Base-by-base conservation (phyloP, 2,888 invertebrate genomes). In the Agrotis segetum region DNA sequence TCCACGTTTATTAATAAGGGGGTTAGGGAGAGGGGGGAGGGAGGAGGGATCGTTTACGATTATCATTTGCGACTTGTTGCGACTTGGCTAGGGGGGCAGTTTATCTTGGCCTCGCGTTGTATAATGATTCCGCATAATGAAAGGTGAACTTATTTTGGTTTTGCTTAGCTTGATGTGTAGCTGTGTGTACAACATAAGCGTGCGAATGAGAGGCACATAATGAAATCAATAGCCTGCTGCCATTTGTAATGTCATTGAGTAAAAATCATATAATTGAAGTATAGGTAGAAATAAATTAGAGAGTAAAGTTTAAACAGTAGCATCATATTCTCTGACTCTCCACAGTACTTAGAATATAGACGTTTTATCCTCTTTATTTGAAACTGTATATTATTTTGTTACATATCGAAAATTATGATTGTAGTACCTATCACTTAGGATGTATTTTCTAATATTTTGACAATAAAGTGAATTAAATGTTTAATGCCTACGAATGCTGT, bases 381-480 rank as follows among this genome's bases (percentile, higher is more conserved):
- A 77, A 72, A 77, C 81, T 80, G 67, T 78, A 24, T 53, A 50
- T 83, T 77, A 80, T 78, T 78, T 83, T 83, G 55, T 71, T 61
- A 71, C 76, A 78, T 83, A 73, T 76, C 62, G 70, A 56, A 47
- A 56, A 60, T 60, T 52, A 71, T 65, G 21, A 81, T 70, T 75
- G 13, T 63, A 70, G 40, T 74, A 72, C 52, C 44, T 34, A 70
- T 73, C 74, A 70, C 60, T 73, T 72, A 74, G 62, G 52, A 56
- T 53, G 74, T 81, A 79, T 73, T 69, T 64, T 77, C 55, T 77
- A 77, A 80, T 77, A 56, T 79, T 82, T 79, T 53, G 85, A 85
- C 85, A 85, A 85, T 85, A 85, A 85, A 75, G 24, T 79, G 68
- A 75, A 70, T 55, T 79, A 78, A 73, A 61, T 80, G 63, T 67